Evolutionary conservation across 2,888 invertebrate genomes (phyloP), one percentile per base, ranked within the genome.

Genomic region (Pocota personata): DNA sequence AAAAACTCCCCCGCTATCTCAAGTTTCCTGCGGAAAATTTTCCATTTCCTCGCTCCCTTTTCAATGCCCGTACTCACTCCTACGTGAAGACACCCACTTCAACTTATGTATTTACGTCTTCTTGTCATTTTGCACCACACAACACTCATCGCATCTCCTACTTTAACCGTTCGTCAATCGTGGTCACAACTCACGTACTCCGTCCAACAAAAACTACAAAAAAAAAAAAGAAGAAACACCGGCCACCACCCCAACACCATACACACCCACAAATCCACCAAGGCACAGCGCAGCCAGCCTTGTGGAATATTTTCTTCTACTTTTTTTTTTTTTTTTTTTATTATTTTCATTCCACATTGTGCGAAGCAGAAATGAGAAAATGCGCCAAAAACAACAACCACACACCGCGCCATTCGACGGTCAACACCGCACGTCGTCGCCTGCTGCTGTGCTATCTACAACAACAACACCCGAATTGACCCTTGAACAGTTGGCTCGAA

Each of bases 401-500:
- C 30, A 35, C 69, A 32, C 14, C 67, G 50, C 67, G 35, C 75
- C 78, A 71, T 66, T 43, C 67, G 48, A 78, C 62, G 48, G 24
- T 35, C 64, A 69, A 66, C 67, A 30, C 30, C 43, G 72, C 80
- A 55, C 40, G 48, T 78, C 73, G 78, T 76, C 73, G 76, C 87
- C 88, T 88, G 60, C n/a, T 50, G 21, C 67, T 64, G 62, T 77
- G 48, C 86, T 71, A 48, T n/a, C 43, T 16, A 50, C 43, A 71
- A 69, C 71, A 76, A 87, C 75, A 73, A 32, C 57, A 76, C 35
- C 16, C 7, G 80, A 67, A 60, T 57, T 71, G 83, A 83, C 83
- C 87, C 57, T 78, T 87, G 83, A 87, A 79, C 83, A 73, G 78
- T 80, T 75, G 87, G 94, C 93, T 93, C 89, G 92, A 57, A 86